These are phyloP conservation scores for Melitaea athalia DNA, from an alignment of 2,888 invertebrate species.

Conservation along the genomic window DNA sequence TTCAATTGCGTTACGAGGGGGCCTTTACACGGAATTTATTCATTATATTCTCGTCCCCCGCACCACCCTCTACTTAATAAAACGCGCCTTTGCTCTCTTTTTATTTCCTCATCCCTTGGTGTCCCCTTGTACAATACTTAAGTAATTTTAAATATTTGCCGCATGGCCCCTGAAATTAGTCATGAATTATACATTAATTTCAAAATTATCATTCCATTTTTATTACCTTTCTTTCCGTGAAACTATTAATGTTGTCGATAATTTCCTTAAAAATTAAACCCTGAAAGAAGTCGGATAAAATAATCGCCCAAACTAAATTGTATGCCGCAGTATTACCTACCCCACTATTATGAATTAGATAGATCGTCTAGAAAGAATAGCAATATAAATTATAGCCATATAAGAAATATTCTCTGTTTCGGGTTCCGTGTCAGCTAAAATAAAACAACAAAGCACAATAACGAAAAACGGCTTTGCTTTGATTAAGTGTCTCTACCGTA, in stretches of 20 bases:
- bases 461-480: conserved; percentile 25
- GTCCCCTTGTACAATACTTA: conserved; percentile 61
- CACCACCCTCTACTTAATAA: conserved; percentile 72
- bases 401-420: conserved; percentile 23
- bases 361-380: conserved; percentile 8
- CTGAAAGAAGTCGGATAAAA: background rate
- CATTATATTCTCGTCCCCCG: conserved; percentile 70
- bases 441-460: conserved; percentile 32
- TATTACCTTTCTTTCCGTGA: conserved; percentile 12
- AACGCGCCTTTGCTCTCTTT: conserved; percentile 74
- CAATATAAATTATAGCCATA: conserved; percentile 19
- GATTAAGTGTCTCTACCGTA: conserved; percentile 34
- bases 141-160: conserved; percentile 78
- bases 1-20: conserved; percentile 80
- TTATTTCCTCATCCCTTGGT: conserved; percentile 53
- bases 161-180: conserved; percentile 72
- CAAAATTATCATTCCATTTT: conserved; percentile 46
- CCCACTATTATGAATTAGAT: background rate
- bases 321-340: background rate
- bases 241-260: background rate
- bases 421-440: conserved; percentile 30
- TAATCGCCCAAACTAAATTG: background rate
- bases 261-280: background rate
- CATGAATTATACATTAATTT: conserved; percentile 75
- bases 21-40: conserved; percentile 79